A percentile compares a stretch with the other conserved stretches of the same genome.
These are phyloP conservation scores for Micromys minutus DNA, from an alignment of 2,113 vertebrate genomes.

Conservation along the genomic window DNA sequence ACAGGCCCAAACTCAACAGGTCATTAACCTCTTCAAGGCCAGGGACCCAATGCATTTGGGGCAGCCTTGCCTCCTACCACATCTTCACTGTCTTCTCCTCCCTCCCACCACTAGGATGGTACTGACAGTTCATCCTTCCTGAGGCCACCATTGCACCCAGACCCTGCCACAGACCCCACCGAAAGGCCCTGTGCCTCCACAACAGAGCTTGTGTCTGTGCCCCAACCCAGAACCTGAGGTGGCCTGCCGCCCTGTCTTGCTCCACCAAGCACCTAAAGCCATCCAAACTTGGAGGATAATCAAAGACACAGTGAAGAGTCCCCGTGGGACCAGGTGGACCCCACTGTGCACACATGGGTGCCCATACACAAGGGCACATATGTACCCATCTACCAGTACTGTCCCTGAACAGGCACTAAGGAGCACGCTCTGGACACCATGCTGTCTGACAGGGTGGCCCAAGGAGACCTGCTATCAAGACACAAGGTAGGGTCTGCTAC, in stretches of 20 bases:
- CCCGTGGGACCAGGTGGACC: background rate
- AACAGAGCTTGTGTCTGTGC: background rate
- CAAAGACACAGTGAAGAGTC: background rate
- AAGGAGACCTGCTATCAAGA: background rate
- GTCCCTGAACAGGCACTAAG: background rate
- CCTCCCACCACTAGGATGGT: background rate
- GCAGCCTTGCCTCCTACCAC: background rate
- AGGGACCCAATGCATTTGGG: no score
- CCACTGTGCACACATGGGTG: no score
- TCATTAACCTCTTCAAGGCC: no score
- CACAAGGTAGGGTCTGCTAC: background rate
- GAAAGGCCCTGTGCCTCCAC: no score
- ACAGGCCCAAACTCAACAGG: rapidly evolving
- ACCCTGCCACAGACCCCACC: no score
- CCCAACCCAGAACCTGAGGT: background rate
- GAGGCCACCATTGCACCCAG: background rate
- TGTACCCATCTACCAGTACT: no score
- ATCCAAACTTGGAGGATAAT: background rate
- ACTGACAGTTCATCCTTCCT: background rate
- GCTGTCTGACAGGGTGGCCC: rapidly evolving
- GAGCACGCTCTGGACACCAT: rapidly evolving
- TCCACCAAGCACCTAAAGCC: background rate
- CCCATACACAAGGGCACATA: background rate
- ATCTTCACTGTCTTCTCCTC: background rate
- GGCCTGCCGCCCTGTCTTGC: background rate